These are phyloP conservation scores for Crotophaga sulcirostris DNA, from an alignment of 2,113 vertebrate genomes.

Conservation along the genomic window DNA sequence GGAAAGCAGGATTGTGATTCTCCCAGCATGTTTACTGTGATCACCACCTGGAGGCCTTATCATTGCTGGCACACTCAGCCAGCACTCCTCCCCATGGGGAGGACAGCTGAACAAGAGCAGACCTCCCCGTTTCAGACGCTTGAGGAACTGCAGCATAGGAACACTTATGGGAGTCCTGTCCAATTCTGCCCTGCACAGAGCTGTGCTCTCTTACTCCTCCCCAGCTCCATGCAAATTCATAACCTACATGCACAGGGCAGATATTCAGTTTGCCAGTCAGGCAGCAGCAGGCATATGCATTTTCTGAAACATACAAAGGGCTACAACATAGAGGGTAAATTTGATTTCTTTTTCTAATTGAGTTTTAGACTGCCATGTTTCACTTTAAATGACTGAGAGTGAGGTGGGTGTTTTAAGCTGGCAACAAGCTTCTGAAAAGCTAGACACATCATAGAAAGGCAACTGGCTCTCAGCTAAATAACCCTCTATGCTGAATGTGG, in stretches of 20 bases:
- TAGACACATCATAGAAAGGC: not conserved
- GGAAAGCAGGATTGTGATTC: not conserved
- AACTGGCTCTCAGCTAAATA: not conserved
- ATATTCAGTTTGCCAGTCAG: not conserved
- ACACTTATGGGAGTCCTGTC: not conserved
- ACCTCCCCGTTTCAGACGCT: not conserved
- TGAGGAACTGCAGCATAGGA: not conserved
- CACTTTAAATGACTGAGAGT: not conserved
- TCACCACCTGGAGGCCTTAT: constrained; percentile 21
- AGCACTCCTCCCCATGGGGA: not conserved
- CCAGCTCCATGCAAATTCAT: not conserved
- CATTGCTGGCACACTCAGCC: not conserved
- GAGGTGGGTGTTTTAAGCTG: not conserved
- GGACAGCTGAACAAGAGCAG: not conserved
- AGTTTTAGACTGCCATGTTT: not conserved
- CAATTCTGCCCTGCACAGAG: not conserved
- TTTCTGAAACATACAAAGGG: not conserved
- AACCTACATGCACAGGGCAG: not conserved
- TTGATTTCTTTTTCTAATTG: not conserved
- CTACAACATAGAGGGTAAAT: not conserved
- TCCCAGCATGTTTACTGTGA: not conserved
- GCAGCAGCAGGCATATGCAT: not conserved
- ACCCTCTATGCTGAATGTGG: not conserved
- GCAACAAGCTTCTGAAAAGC: not conserved
- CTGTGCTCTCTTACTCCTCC: not conserved